Conservation (phyloP, 2,797 vertebrate genomes). For the Cirrhinus mrigala region DNA sequence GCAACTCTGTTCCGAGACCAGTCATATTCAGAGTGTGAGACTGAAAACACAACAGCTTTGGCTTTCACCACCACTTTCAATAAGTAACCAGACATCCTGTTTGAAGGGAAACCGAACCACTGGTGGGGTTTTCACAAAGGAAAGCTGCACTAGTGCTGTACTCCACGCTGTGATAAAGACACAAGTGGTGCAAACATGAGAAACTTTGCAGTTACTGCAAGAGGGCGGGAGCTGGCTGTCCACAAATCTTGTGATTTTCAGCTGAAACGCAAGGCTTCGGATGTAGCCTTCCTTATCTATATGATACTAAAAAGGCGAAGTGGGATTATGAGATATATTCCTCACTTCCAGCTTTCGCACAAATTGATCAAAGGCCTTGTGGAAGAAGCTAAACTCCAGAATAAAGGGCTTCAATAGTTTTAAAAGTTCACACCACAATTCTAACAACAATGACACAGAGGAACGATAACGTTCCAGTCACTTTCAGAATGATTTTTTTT, state of each 20-base stretch:
- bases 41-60: constrained; percentile 69
- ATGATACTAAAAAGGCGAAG: background rate
- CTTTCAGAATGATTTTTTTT: background rate
- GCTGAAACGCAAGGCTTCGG: background rate
- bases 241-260: constrained; percentile 10
- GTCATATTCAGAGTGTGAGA: constrained; percentile 75
- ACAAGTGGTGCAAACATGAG: constrained; percentile 61
- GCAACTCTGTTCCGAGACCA: constrained; percentile 67
- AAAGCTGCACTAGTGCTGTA: constrained; percentile 54
- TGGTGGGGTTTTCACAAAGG: constrained; percentile 76
- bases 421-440: background rate
- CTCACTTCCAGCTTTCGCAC: background rate
- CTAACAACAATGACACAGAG: background rate
- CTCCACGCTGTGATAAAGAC: constrained; percentile 64
- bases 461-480: background rate
- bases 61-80: constrained; percentile 79
- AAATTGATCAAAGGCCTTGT: background rate
- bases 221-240: constrained; percentile 10
- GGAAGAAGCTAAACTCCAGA: background rate
- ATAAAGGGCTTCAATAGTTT: background rate
- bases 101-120: constrained; percentile 75
- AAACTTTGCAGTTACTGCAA: constrained; percentile 47
- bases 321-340: background rate
- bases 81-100: constrained; percentile 79
- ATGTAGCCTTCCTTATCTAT: background rate